These are phyloP conservation scores for Amorpha juglandis DNA, from an alignment of 2,888 invertebrate genomes.

Conservation along the genomic window DNA sequence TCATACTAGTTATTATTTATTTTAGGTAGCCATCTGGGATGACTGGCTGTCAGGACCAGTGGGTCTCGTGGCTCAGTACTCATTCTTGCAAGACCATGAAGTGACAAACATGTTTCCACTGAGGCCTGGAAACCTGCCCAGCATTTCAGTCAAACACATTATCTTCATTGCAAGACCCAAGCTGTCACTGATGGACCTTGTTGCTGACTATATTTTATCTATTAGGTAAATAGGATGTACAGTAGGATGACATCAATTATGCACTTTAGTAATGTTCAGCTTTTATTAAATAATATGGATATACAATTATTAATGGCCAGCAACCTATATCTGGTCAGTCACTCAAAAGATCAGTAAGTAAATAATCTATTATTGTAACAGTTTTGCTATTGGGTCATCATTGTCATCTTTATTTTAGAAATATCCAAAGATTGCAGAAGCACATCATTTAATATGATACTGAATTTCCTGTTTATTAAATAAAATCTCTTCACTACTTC, in stretches of 20 bases:
- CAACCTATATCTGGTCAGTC: too few relatives aligned
- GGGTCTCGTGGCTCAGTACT: conserved; percentile 92
- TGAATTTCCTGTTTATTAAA: background rate
- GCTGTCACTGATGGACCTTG: conserved; percentile 91
- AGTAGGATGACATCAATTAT: too few relatives aligned
- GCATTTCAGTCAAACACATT: conserved; percentile 90
- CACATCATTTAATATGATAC: too few relatives aligned
- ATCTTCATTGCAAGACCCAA: conserved; percentile 95
- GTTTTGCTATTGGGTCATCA: too few relatives aligned
- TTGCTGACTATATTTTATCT: conserved; percentile 88
- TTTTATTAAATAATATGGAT: too few relatives aligned
- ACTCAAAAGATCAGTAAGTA: too few relatives aligned
- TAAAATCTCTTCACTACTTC: background rate
- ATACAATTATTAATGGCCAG: too few relatives aligned
- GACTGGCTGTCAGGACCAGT: conserved; percentile 93
- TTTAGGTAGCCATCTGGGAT: conserved; percentile 93
- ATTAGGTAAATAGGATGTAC: conserved; percentile 56
- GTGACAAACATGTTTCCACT: conserved; percentile 93
- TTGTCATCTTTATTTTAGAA: too few relatives aligned
- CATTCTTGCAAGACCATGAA: conserved; percentile 90
- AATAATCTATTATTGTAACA: too few relatives aligned
- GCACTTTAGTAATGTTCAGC: too few relatives aligned
- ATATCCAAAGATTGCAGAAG: too few relatives aligned
- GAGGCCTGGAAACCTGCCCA: conserved; percentile 87
- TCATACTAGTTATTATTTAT: background rate